Evolutionary conservation across 2,888 invertebrate genomes (phyloP), one percentile per base, ranked within the genome.

Genomic region (Ferdinandea cuprea): DNA sequence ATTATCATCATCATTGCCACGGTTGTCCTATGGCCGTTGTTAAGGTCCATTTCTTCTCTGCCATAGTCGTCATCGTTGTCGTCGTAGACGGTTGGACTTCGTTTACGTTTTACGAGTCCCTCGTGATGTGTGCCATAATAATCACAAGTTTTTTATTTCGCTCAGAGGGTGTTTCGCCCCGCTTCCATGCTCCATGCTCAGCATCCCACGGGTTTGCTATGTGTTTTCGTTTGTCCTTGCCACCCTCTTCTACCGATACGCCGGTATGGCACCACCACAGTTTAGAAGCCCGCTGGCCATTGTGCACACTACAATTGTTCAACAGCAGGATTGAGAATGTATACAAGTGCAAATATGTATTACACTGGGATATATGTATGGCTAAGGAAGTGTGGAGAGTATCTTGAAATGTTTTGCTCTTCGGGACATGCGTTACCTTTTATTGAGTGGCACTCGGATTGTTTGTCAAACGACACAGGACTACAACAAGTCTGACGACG

Each of bases 21-120:
- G 37, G 48, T 48, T 81, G 58, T 76, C 46, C 54, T 58, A 19
- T 73, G 77, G 77, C 59, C 52, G 48, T 83, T 72, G 72, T 63
- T 73, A 68, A 73, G 78, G 72, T 81, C 59, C 61, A 72, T 77
- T 59, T 71, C 63, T 71, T 21, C 50, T 37, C 46, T 69, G 32
- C 65, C 81, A 66, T 61, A 63, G 40, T 52, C 54, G 52, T 68
- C 37, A n/a, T 54, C 56, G 35, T 59, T 4, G 46, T 17, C 42
- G 37, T 50, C 21, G 63, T 50, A 72, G 71, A 52, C 52, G 77
- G 68, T 68, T 78, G 72, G 83, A 68, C 59, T 78, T 83, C 83
- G 78, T 73, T 83, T 77, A 78, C 83, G 83, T 83, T 83, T 83
- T 83, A 83, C 83, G 83, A 83, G 78, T 83, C 83, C 83, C 83